Evolutionary conservation across 2,888 invertebrate species (phyloP).

Genomic region (Hirtodrosophila trivittata): DNA sequence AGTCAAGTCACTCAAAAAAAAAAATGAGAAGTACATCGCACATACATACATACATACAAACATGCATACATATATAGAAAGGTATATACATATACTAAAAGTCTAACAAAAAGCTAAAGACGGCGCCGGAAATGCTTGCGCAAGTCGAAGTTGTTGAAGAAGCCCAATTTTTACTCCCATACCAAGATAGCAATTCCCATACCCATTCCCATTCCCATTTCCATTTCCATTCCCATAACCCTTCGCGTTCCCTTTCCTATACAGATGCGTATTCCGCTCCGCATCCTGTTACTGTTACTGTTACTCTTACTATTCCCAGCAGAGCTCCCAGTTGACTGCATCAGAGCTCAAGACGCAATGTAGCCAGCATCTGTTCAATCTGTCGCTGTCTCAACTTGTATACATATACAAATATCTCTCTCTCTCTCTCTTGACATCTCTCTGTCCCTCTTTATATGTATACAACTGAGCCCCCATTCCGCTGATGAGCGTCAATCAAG

Average conservation of each 20-base stretch:
- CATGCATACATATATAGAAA: conserved; percentile 1
- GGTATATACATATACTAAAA: conserved; percentile 34
- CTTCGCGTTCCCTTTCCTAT: neutral
- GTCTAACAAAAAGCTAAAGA: conserved; percentile 48
- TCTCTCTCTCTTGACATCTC: neutral
- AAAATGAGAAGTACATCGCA: conserved; percentile 1
- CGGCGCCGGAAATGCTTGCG: conserved; percentile 69
- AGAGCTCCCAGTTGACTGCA: conserved; percentile 42
- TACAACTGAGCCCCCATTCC: conserved; percentile 12
- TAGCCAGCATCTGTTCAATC: conserved; percentile 27
- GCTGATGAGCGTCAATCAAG: conserved; percentile 76
- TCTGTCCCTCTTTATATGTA: neutral
- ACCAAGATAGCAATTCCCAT: neutral
- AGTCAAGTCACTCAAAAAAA: conserved; percentile 47
- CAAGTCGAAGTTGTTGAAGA: conserved; percentile 56
- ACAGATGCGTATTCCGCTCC: neutral
- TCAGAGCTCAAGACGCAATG: conserved; percentile 42
- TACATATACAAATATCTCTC: neutral
- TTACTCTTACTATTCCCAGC: conserved; percentile 12
- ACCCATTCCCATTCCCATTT: conserved; percentile 12
- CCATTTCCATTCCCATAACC: neutral
- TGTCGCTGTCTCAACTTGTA: conserved; percentile 36
- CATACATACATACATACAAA: neutral
- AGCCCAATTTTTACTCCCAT: conserved; percentile 41
- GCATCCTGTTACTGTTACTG: conserved; percentile 6